These are phyloP conservation scores for Leuciscus waleckii DNA, from an alignment of 2,797 vertebrate species.

Conservation along the genomic window DNA sequence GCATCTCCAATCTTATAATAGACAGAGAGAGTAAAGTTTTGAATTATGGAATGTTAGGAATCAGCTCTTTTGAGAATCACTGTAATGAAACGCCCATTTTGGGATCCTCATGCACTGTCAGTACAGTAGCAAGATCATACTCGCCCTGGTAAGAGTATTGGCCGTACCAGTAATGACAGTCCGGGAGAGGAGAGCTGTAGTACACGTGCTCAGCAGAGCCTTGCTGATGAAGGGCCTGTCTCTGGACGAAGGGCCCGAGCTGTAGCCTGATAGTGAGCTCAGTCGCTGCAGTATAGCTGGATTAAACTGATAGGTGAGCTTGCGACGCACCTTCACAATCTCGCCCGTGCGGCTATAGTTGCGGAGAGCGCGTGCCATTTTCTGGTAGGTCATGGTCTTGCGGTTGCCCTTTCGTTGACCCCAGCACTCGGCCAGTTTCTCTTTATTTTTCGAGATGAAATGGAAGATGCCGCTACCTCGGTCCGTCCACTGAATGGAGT, in stretches of 20 bases:
- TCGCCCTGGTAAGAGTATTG: conserved; percentile 80
- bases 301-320: conserved; percentile 97
- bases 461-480: conserved; percentile 90
- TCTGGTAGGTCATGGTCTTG: conserved; percentile 99
- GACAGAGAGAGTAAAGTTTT: not conserved
- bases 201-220: conserved; percentile 49
- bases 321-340: conserved; percentile 93
- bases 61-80: conserved; percentile 3
- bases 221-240: conserved; percentile 71
- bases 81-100: conserved; percentile 54
- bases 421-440: conserved; percentile 96
- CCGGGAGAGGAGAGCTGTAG: conserved; percentile 62
- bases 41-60: not conserved
- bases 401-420: conserved; percentile 97
- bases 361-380: conserved; percentile 97
- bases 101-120: conserved; percentile 66
- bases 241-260: conserved; percentile 59
- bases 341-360: conserved; percentile 98
- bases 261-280: conserved; percentile 65
- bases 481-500: conserved; percentile 98
- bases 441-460: conserved; percentile 98
- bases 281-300: conserved; percentile 89
- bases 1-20: not conserved
- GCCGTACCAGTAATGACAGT: conserved; percentile 84
- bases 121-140: conserved; percentile 76